Base-by-base conservation (phyloP, 2,113 vertebrate genomes). In the Colossoma macropomum region DNA sequence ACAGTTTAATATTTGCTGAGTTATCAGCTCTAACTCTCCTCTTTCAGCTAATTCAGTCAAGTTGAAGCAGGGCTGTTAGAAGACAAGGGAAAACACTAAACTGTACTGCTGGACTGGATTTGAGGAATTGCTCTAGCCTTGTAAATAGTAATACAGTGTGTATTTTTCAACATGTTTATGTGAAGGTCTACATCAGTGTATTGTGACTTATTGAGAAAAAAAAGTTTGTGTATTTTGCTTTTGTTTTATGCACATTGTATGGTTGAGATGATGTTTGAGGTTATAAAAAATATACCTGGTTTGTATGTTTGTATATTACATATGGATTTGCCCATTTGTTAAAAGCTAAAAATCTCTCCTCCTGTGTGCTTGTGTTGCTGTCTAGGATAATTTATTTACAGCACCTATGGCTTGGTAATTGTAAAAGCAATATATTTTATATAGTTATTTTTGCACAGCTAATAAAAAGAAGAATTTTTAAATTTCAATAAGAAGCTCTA, bases 371-470 rank as follows among this genome's bases (percentile, higher is more conserved):
- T 93, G 89, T 93, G 94, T 92, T 95, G 91, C 94, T 83, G 95
- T 95, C 95, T 96, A 97, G 91, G 91, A 93, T 95, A 95, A 95
- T 98, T 99, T 99, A 99, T 98, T 97, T 94, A 93, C 92, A 90
- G 89, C 93, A 91, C 92, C 92, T 86, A 86, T 93, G 92, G 93
- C 94, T 95, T 95, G 92, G 93, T 91, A 93, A 94, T 96, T 97
- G 95, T 97, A 94, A 93, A 95, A 94, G 94, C 93, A 94, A 94
- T 95, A 97, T 95, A 94, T 96, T 95, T 94, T 95, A 94, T 94
- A 95, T 95, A 97, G 96, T 96, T 97, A 96, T 97, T 95, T 95
- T 97, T 98, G 97, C 97, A 99, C 97, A 98, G 96, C 93, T 94
- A 93, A 87, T 90, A 92, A 80, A 73, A 79, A 84, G 56, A 62